Conservation (phyloP, 2,113 vertebrate species). For the Eublepharis macularius region DNA sequence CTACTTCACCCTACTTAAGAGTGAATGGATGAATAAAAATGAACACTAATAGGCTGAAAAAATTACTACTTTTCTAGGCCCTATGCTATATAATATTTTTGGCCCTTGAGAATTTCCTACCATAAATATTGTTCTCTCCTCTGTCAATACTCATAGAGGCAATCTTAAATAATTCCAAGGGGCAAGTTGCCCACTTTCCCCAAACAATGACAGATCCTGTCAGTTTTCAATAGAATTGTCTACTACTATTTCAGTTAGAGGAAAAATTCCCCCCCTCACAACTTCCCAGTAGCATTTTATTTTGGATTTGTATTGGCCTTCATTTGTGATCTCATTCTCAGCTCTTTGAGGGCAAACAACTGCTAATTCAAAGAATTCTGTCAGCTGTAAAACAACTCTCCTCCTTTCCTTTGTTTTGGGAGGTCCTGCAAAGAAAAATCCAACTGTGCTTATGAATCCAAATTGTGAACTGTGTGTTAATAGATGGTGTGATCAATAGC, state of each 20-base stretch:
- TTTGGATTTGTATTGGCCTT: neutral
- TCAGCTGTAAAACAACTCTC: neutral
- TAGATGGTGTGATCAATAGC: neutral
- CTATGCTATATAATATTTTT: no score
- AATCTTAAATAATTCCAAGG: neutral
- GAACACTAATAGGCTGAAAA: neutral
- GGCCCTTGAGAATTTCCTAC: no score
- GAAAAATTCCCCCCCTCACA: no score
- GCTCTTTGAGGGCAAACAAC: neutral
- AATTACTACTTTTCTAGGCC: no score
- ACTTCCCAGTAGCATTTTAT: neutral
- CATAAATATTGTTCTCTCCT: neutral
- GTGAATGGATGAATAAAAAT: neutral
- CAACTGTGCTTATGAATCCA: neutral
- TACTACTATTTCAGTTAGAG: no score
- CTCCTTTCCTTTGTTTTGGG: neutral
- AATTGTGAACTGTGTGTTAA: neutral
- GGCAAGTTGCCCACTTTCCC: neutral
- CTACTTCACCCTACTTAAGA: no score
- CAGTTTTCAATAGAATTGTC: neutral
- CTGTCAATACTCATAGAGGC: neutral
- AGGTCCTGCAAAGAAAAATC: neutral
- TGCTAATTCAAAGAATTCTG: neutral
- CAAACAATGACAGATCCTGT: neutral
- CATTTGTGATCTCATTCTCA: neutral